A percentile compares a stretch with the other conserved stretches of the same genome.
These are phyloP conservation scores for Chionis minor DNA, from an alignment of 2,113 vertebrate genomes.

Conservation along the genomic window DNA sequence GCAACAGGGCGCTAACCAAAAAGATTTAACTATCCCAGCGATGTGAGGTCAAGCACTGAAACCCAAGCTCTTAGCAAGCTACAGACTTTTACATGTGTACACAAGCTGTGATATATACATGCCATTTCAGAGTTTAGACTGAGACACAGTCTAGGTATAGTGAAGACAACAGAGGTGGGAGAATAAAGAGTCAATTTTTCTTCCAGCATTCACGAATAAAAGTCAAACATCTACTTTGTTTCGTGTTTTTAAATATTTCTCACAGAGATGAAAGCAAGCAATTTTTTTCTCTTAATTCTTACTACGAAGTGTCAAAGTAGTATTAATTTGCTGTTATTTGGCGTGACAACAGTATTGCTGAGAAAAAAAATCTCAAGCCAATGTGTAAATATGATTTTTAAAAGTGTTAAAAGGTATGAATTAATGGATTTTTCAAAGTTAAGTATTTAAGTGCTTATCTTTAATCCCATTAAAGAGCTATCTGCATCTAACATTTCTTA, in stretches of 20 bases:
- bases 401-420: constrained; percentile 25
- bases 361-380: background rate
- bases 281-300: constrained; percentile 12
- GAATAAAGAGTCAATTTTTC: background rate
- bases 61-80: background rate
- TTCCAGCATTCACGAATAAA: background rate
- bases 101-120: background rate
- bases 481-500: background rate
- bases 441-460: constrained; percentile 3
- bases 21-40: background rate
- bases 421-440: constrained; percentile 26
- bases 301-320: background rate
- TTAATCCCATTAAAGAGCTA: constrained; percentile 26
- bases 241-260: background rate
- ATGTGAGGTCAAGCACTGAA: background rate
- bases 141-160: background rate
- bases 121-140: background rate
- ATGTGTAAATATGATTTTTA: background rate
- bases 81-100: background rate
- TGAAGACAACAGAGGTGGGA: background rate
- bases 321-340: background rate
- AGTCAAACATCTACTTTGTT: background rate
- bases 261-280: background rate
- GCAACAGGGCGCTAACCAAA: background rate
- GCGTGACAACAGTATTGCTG: background rate